Evolutionary conservation across 2,113 vertebrate genomes (phyloP).

Genomic region (Plotosus lineatus): DNA sequence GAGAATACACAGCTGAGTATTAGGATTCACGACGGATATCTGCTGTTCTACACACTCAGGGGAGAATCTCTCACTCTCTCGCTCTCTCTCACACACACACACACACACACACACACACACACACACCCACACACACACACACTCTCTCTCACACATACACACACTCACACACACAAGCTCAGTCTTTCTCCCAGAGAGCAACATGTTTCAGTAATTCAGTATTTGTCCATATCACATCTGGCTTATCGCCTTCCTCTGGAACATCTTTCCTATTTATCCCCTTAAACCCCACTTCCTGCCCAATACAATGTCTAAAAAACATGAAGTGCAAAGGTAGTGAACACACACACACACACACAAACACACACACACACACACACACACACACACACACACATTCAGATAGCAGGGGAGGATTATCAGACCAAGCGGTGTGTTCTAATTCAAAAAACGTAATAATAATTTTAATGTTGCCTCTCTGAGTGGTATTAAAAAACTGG

Average conservation of each 20-base stretch:
- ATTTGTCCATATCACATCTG: background rate
- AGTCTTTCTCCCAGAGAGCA: background rate
- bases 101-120: background rate
- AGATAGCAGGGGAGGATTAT: too few relatives aligned
- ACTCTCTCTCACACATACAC: conserved; percentile 10
- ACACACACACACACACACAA: conserved; percentile 1
- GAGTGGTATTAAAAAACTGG: too few relatives aligned
- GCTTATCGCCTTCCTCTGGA: background rate
- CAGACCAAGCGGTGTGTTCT: too few relatives aligned
- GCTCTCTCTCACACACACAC: background rate
- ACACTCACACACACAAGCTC: background rate
- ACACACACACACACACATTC: background rate
- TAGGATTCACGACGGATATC: conserved; percentile 30
- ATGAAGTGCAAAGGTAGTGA: background rate
- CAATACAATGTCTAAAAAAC: background rate
- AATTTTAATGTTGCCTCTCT: too few relatives aligned
- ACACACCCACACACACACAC: too few relatives aligned
- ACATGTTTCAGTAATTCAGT: conserved; percentile 12
- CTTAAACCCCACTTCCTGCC: background rate
- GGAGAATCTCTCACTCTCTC: background rate
- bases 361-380: background rate
- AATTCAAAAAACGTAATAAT: too few relatives aligned
- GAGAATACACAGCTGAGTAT: conserved; percentile 28
- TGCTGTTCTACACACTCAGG: conserved; percentile 14
- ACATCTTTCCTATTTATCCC: conserved; percentile 9